Percentiles rank a stretch among this genome's conserved stretches.
Evolutionary conservation across 2,113 vertebrate species (phyloP).

Genomic region (Glaucidium brasilianum): DNA sequence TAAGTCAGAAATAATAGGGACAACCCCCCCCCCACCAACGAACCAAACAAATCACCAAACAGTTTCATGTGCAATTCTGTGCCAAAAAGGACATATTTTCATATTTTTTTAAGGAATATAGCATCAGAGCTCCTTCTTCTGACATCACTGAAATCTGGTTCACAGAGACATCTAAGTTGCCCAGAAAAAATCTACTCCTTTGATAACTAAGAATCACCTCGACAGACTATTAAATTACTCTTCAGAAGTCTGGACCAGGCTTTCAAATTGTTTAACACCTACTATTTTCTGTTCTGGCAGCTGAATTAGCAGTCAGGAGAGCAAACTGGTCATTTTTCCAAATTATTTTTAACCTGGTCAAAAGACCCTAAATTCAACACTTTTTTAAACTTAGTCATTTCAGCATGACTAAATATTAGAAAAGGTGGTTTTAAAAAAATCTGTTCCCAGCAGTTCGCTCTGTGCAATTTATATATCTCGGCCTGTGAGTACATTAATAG

Average conservation of each 20-base stretch:
- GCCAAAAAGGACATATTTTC: background rate
- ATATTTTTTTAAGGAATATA: background rate
- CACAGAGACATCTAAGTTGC: background rate
- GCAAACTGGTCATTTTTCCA: background rate
- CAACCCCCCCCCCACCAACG: background rate
- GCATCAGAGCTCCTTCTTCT: background rate
- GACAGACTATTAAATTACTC: background rate
- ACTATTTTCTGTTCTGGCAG: conserved; percentile 12
- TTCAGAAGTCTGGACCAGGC: background rate
- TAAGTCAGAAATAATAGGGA: background rate
- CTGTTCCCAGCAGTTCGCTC: background rate
- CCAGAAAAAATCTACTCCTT: background rate
- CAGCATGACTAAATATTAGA: conserved; percentile 5
- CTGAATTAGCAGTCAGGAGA: conserved; percentile 4
- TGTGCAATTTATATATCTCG: background rate
- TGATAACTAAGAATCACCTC: background rate
- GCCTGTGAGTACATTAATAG: background rate
- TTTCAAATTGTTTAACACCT: conserved; percentile 25
- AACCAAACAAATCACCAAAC: background rate
- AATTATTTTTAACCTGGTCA: background rate
- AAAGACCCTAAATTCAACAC: background rate
- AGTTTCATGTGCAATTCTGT: background rate
- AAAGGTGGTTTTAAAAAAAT: background rate
- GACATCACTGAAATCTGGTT: background rate
- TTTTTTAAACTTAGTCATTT: background rate